These are phyloP conservation scores for Zosterops pallidus DNA, from an alignment of 2,113 vertebrate genomes.

Conservation along the genomic window DNA sequence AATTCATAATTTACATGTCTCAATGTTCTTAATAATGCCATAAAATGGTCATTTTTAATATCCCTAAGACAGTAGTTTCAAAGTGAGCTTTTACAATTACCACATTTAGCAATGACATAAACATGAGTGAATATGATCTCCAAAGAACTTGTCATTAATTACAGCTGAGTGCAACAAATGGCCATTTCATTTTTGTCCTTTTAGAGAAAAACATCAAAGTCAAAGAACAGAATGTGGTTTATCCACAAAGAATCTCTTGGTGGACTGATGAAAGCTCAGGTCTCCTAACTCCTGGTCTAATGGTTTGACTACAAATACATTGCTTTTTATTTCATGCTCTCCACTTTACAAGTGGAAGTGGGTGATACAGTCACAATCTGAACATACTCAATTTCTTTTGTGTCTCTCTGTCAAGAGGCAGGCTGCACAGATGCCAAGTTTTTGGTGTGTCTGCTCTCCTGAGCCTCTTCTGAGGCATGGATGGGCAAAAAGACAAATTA, in stretches of 20 bases:
- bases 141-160: not conserved
- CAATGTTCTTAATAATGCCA: not conserved
- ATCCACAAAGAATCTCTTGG: not conserved
- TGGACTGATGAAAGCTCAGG: constrained; percentile 16
- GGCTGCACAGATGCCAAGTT: not conserved
- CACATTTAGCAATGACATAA: not conserved
- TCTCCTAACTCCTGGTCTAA: not conserved
- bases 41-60: not conserved
- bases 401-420: not conserved
- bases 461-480: not conserved
- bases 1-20: not conserved
- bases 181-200: not conserved
- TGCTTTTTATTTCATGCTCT: not conserved
- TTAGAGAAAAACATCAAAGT: not conserved
- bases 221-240: not conserved
- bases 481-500: not conserved
- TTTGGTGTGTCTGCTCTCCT: not conserved
- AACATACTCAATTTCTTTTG: not conserved
- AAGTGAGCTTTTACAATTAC: not conserved
- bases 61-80: not conserved
- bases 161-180: not conserved
- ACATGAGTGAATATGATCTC: not conserved
- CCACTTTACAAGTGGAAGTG: not conserved
- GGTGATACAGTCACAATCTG: not conserved
- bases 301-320: not conserved